phyloP scores from a whole-genome alignment of 2,113 vertebrate species.

The Perca flavescens region DNA sequence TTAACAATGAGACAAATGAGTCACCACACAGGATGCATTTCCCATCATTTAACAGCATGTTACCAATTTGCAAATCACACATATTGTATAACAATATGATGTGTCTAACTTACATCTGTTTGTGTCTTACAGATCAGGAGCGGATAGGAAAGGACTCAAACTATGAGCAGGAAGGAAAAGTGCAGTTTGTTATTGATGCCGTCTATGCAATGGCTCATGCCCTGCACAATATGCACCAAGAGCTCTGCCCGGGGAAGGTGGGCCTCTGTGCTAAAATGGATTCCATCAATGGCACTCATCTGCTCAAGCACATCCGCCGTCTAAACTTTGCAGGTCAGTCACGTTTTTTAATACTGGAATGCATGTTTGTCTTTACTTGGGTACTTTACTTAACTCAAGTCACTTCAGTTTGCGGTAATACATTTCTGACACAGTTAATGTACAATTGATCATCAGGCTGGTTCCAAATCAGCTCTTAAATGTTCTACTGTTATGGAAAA shows the following conservation, averaged over 20 bases:
- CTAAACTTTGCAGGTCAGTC: conserved; percentile 95
- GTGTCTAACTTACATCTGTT: conserved; percentile 8
- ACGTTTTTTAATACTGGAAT: background rate
- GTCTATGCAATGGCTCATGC: conserved; percentile 97
- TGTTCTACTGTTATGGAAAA: background rate
- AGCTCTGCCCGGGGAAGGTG: conserved; percentile 92
- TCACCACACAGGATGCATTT: background rate
- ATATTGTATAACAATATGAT: background rate
- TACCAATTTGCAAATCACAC: background rate
- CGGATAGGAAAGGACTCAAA: conserved; percentile 94
- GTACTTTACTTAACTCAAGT: background rate
- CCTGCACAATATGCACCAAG: conserved; percentile 95
- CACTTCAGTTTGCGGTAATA: background rate
- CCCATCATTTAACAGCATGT: background rate
- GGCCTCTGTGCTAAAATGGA: conserved; percentile 95
- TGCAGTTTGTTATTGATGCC: conserved; percentile 96
- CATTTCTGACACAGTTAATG: background rate
- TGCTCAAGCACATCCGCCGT: conserved; percentile 94
- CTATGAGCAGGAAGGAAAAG: conserved; percentile 97
- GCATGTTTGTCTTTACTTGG: background rate
- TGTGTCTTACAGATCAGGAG: conserved; percentile 90
- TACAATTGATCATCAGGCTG: background rate
- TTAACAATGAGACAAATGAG: conserved; percentile 30
- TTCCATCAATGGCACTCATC: conserved; percentile 91
- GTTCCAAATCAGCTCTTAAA: background rate